These are phyloP conservation scores for Nothobranchius kuhntae DNA, from an alignment of 2,113 vertebrate species.

Conservation along the genomic window DNA sequence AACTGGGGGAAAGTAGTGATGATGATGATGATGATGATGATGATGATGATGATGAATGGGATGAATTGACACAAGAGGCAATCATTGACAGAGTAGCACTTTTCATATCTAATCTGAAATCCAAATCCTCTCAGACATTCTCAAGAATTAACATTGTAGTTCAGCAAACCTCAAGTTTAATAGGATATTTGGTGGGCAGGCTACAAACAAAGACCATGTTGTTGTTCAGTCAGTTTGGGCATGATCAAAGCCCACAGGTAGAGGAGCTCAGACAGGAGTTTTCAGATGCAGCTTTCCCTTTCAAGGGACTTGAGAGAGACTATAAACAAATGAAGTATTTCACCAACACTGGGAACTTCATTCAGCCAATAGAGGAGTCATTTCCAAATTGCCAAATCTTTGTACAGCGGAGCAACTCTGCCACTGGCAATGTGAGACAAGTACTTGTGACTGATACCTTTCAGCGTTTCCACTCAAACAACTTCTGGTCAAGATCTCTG, in stretches of 20 bases:
- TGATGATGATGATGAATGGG: background rate
- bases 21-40: background rate
- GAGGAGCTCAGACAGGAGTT: background rate
- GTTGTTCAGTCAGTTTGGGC: background rate
- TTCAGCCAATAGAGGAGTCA: background rate
- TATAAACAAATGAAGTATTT: background rate
- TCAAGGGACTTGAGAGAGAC: background rate
- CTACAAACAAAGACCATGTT: background rate
- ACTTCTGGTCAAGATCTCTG: background rate
- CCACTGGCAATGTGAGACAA: background rate
- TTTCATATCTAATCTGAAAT: background rate
- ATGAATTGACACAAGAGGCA: too few species aligned
- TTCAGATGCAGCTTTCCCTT: background rate
- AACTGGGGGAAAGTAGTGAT: background rate
- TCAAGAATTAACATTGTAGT: background rate
- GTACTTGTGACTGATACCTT: background rate
- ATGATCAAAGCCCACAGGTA: background rate
- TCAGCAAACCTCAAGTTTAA: background rate
- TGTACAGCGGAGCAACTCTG: background rate
- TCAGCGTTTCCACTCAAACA: background rate
- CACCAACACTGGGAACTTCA: background rate
- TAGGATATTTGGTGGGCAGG: background rate
- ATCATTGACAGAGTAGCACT: background rate
- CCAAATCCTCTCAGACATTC: background rate
- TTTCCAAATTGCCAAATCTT: background rate